phyloP scores from a whole-genome alignment of 2,113 vertebrate genomes.

The Reinhardtius hippoglossoides region DNA sequence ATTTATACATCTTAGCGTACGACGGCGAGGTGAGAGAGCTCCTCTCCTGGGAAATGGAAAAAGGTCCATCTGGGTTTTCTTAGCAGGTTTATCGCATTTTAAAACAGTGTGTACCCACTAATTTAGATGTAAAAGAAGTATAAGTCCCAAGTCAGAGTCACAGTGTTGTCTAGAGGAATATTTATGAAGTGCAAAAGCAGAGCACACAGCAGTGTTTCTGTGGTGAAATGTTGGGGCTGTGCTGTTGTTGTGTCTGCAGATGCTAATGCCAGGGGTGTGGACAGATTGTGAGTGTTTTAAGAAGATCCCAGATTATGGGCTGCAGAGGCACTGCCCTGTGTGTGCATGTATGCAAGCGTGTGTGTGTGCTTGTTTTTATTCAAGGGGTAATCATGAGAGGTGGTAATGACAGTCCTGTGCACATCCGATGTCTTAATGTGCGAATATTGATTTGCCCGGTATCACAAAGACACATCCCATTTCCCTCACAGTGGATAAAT shows the following conservation, averaged over 20 bases:
- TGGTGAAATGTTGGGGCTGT: constrained; percentile 15
- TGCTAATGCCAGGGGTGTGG: constrained; percentile 59
- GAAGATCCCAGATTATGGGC: constrained; percentile 75
- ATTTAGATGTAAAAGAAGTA: background rate
- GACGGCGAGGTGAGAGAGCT: too few species aligned
- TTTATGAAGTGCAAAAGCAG: too few species aligned
- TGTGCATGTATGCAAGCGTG: background rate
- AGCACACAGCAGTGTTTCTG: constrained; percentile 26
- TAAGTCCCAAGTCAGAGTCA: too few species aligned
- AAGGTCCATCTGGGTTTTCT: too few species aligned
- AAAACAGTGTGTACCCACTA: background rate
- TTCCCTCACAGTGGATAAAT: constrained; percentile 36
- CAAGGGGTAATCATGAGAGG: constrained; percentile 31
- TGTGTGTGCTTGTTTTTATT: constrained; percentile 18
- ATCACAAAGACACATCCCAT: constrained; percentile 12
- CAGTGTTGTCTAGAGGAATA: too few species aligned
- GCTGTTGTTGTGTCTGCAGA: constrained; percentile 41
- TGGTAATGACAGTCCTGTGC: constrained; percentile 31
- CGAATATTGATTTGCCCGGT: constrained; percentile 33
- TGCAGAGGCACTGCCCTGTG: constrained; percentile 22
- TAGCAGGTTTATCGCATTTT: too few species aligned
- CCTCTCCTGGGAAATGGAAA: too few species aligned
- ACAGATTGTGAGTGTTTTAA: constrained; percentile 78
- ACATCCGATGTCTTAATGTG: constrained; percentile 5
- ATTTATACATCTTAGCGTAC: background rate